Conservation (phyloP, 2,888 invertebrate species). For the Blastobasis adustella region DNA sequence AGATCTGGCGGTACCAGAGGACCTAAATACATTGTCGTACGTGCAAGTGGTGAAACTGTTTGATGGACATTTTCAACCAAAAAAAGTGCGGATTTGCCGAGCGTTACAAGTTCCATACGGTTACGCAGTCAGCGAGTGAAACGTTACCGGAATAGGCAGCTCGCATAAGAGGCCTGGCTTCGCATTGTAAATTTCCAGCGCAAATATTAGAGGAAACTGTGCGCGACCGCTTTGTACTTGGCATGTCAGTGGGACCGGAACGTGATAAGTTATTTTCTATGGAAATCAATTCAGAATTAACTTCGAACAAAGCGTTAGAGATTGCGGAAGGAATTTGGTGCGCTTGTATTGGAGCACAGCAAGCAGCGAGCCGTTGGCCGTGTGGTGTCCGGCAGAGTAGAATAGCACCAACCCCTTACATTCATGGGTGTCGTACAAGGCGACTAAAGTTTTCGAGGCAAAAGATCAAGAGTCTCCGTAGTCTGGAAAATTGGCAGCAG, state of each 20-base stretch:
- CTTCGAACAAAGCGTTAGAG: no score
- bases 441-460: no score
- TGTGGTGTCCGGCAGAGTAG: no score
- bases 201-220: neutral
- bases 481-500: no score
- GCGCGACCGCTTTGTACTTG: slow-evolving; percentile 6
- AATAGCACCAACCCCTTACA: no score
- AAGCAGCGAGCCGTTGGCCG: no score
- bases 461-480: no score
- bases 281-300: slow-evolving; percentile 2
- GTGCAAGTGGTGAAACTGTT: slow-evolving; percentile 1
- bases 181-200: slow-evolving; percentile 3
- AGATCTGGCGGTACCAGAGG: neutral
- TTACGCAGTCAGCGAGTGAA: slow-evolving; percentile 2
- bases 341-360: no score
- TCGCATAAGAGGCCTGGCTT: slow-evolving; percentile 3
- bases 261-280: slow-evolving; percentile 5
- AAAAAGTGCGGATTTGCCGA: slow-evolving; percentile 4
- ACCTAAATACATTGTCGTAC: neutral
- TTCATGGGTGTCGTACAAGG: slow-evolving; percentile 6
- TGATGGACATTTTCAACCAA: slow-evolving; percentile 2
- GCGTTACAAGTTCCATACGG: slow-evolving; percentile 3
- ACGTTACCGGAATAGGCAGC: slow-evolving; percentile 4
- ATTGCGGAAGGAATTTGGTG: no score
- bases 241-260: slow-evolving; percentile 4